Evolutionary conservation across 53 echinoderm and acorn worm species (phyloP).

Genomic region (Luidia sarsii): DNA sequence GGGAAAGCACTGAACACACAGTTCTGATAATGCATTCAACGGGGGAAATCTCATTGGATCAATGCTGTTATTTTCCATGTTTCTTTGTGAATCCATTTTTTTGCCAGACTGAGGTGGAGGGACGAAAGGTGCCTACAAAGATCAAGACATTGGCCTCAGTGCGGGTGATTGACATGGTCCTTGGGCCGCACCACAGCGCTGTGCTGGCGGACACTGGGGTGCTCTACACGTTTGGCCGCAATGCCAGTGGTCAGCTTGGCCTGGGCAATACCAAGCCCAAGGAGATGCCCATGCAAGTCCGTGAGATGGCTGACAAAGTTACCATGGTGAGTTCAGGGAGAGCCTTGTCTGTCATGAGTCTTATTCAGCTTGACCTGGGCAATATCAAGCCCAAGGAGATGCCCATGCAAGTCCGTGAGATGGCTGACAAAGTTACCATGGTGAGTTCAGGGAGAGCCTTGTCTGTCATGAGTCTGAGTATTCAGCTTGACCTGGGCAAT

Average conservation of each 20-base stretch:
- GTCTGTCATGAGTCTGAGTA: no score
- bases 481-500: constrained; percentile 92
- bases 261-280: constrained; percentile 92
- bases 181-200: constrained; percentile 95
- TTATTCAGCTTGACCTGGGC: constrained; percentile 93
- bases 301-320: constrained; percentile 77
- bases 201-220: constrained; percentile 87
- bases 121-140: constrained; percentile 89
- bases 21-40: no score
- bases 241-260: constrained; percentile 91
- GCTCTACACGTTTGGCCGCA: constrained; percentile 91
- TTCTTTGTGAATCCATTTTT: not conserved
- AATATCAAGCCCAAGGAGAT: constrained; percentile 90
- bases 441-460: no score
- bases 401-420: constrained; percentile 80
- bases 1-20: no score
- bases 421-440: constrained; percentile 75
- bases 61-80: no score
- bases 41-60: no score
- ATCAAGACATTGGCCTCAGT: constrained; percentile 88
- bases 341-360: no score
- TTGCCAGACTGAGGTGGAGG: constrained; percentile 94
- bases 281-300: constrained; percentile 83
- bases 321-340: constrained; percentile 88
- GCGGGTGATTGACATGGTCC: constrained; percentile 91